A percentile compares a stretch with the other conserved stretches of the same genome.
Conservation (phyloP, 1,140 invertebrate genomes). For the Aphelenchoides besseyi region DNA sequence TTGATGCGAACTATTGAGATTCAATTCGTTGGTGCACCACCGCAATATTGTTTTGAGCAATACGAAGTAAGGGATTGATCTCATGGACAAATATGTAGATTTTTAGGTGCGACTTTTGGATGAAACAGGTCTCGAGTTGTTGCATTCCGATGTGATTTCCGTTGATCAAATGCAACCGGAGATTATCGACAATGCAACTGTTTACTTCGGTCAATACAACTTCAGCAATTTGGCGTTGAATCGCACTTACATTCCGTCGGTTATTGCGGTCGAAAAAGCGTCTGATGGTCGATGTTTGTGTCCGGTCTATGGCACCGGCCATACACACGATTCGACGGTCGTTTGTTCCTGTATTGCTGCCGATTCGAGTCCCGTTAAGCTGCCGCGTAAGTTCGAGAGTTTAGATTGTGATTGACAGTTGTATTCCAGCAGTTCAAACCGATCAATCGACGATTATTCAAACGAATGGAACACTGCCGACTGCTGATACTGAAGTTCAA, state of each 20-base stretch:
- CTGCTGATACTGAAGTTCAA: background rate
- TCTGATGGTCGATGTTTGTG: constrained; percentile 58
- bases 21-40: constrained; percentile 58
- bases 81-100: constrained; percentile 8
- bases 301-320: constrained; percentile 47
- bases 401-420: no score
- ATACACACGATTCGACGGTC: constrained; percentile 49
- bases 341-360: constrained; percentile 54
- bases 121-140: constrained; percentile 46
- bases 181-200: constrained; percentile 38
- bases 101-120: constrained; percentile 55
- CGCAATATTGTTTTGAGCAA: constrained; percentile 61
- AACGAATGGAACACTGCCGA: no score
- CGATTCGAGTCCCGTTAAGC: background rate
- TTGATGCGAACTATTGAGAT: constrained; percentile 50
- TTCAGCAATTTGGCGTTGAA: constrained; percentile 58
- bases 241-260: constrained; percentile 55
- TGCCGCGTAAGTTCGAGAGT: background rate
- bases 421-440: no score
- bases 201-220: constrained; percentile 56
- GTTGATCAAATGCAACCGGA: constrained; percentile 46
- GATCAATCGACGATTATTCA: no score
- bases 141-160: constrained; percentile 40
- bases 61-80: constrained; percentile 49
- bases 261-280: constrained; percentile 57